A percentile compares a stretch with the other conserved stretches of the same genome.
Evolutionary conservation across 2,797 vertebrate genomes (phyloP).

Genomic region (Parauchenoglanis ngamensis): DNA sequence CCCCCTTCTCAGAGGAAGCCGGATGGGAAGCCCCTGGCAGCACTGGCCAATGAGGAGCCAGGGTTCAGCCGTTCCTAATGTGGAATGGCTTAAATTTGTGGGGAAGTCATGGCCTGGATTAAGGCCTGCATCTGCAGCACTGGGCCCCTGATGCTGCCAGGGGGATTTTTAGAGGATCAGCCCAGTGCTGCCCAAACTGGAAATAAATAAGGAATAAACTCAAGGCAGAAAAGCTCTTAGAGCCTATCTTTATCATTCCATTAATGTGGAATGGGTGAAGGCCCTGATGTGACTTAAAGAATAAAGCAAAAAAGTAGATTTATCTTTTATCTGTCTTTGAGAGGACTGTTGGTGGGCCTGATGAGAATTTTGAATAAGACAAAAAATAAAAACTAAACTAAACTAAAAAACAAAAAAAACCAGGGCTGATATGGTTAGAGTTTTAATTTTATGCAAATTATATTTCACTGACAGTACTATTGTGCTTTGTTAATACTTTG

Average conservation of each 20-base stretch:
- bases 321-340: conserved; percentile 26
- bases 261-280: conserved; percentile 44
- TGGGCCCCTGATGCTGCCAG: conserved; percentile 60
- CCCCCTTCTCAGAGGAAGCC: conserved; percentile 46
- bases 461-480: conserved; percentile 3
- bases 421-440: not conserved
- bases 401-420: not conserved
- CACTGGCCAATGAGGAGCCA: conserved; percentile 56
- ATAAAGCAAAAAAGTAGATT: conserved; percentile 41
- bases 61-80: conserved; percentile 64
- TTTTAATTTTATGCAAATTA: not conserved
- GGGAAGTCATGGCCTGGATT: conserved; percentile 66
- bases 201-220: conserved; percentile 65
- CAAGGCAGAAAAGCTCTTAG: conserved; percentile 47
- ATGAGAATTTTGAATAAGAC: conserved; percentile 18
- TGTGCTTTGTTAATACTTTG: not conserved
- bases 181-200: conserved; percentile 48
- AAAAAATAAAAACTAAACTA: not conserved
- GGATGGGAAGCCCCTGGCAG: conserved; percentile 48
- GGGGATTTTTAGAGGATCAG: conserved; percentile 64
- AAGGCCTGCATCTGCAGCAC: conserved; percentile 61
- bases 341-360: conserved; percentile 17
- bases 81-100: conserved; percentile 66
- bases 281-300: conserved; percentile 35
- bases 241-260: conserved; percentile 37